phyloP scores from a whole-genome alignment of 2,888 invertebrate species.

The Lacanobia wlatinum region DNA sequence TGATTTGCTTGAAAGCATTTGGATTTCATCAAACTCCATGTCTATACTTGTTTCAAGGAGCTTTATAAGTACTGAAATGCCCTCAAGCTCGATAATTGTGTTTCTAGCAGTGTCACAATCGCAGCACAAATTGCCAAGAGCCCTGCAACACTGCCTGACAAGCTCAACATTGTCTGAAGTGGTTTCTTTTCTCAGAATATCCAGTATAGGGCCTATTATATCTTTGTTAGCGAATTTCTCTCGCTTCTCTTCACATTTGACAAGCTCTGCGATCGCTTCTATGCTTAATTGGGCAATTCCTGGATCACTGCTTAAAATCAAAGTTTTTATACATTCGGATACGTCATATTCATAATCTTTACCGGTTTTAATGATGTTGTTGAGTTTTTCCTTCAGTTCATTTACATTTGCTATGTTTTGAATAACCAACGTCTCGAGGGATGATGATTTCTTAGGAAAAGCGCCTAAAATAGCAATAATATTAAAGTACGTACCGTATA shows the following conservation, averaged over 20 bases:
- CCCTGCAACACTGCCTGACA: constrained; percentile 94
- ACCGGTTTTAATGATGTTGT: constrained; percentile 84
- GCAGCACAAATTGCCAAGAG: constrained; percentile 97
- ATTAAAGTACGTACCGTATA: constrained; percentile 22
- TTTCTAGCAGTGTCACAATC: constrained; percentile 94
- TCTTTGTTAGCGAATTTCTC: constrained; percentile 92
- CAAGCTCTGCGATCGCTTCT: constrained; percentile 95
- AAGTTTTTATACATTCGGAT: constrained; percentile 82
- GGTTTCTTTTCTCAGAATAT: constrained; percentile 84
- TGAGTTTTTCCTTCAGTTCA: constrained; percentile 86
- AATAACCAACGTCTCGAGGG: constrained; percentile 83
- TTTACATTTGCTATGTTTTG: constrained; percentile 82
- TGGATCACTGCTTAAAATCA: constrained; percentile 84
- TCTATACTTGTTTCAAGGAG: constrained; percentile 80
- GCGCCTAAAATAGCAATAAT: constrained; percentile 73
- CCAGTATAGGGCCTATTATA: constrained; percentile 91
- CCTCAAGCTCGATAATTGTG: constrained; percentile 86
- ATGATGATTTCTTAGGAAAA: constrained; percentile 83
- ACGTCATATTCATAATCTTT: constrained; percentile 87
- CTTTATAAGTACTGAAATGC: constrained; percentile 86
- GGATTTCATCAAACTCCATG: constrained; percentile 87
- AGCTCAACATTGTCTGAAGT: constrained; percentile 87
- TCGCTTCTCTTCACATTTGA: constrained; percentile 94
- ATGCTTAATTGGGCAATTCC: constrained; percentile 91
- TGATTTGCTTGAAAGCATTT: constrained; percentile 93